Base-by-base conservation (phyloP, 2,888 invertebrate genomes). In the Cremastinae sp. region DNA sequence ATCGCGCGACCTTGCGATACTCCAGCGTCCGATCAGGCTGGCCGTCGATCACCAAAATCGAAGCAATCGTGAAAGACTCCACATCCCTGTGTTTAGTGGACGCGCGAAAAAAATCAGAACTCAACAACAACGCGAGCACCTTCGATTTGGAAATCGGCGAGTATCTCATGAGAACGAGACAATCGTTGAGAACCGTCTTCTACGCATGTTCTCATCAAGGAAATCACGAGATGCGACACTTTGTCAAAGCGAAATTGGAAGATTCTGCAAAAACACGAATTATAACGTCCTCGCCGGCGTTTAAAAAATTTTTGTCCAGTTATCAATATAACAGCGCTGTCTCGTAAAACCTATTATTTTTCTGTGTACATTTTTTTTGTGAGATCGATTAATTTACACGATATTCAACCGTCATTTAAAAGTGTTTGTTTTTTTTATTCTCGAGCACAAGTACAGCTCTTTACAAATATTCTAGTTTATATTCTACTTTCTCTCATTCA, bases 231-330 rank as follows among this genome's bases (percentile, higher is more conserved):
- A 28, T 12, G 54, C 47, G 41, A 66, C 66, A 65, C 51, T 28
- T 12, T 3, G 34, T 45, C 0, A 54, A 45, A n/a, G 14, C 22
- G 12, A 10, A n/a, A 16, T 12, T 69, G 8, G 58, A 70, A 47
- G 8, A 10, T n/a, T 54, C n/a, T 20, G 34, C 65, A 43, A 76
- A 66, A 72, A 72, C 56, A 61, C 76, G 83, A 9, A 80, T 84
- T 0, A 78, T 84, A 53, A 84, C 81, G 12, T 84, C 84, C 0
- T 84, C 84, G 0, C 84, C 84, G n/a, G 84, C 82, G 36, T 84
- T 84, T 38, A 74, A 82, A 66, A 78, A 79, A 65, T 84, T 84
- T 66, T 61, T 84, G 43, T 58, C 62, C 1, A 81, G 74, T 61
- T 74, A 81, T 41, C 70, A 58, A 41, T 59, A 71, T 20, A 68